These are phyloP conservation scores for Mesopsocus fuscifrons DNA, from an alignment of 2,888 invertebrate genomes.

Conservation along the genomic window DNA sequence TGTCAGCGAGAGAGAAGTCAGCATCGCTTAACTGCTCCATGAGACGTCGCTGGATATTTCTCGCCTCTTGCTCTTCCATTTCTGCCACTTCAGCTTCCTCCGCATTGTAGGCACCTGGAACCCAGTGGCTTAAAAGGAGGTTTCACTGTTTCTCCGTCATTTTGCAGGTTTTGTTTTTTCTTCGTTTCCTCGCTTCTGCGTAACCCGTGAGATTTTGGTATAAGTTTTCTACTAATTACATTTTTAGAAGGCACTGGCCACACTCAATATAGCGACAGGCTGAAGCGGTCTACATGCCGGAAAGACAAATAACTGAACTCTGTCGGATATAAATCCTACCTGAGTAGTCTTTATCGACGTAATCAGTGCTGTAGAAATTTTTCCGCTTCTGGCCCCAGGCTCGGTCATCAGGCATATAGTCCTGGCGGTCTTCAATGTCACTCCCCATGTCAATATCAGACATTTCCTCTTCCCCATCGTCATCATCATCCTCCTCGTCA, in stretches of 20 bases:
- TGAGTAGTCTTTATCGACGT: slow-evolving; percentile 71
- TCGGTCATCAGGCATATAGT: slow-evolving; percentile 55
- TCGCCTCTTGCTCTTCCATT: slow-evolving; percentile 68
- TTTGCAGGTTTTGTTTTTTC: too few relatives aligned
- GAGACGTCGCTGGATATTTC: slow-evolving; percentile 55
- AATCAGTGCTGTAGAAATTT: slow-evolving; percentile 71
- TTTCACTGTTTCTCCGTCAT: too few relatives aligned
- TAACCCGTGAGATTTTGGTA: too few relatives aligned
- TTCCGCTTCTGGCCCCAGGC: slow-evolving; percentile 77
- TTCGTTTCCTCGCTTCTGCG: too few relatives aligned
- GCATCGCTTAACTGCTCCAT: slow-evolving; percentile 58
- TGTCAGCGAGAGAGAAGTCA: slow-evolving; percentile 47
- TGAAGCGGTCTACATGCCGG: too few relatives aligned
- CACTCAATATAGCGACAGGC: too few relatives aligned
- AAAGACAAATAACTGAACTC: too few relatives aligned
- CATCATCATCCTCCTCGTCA: slow-evolving; percentile 28
- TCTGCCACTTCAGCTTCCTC: slow-evolving; percentile 54
- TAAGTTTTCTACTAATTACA: too few relatives aligned
- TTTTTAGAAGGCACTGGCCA: too few relatives aligned
- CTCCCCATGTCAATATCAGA: slow-evolving; percentile 26
- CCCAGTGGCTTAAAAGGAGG: slow-evolving; percentile 8
- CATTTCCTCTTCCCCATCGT: slow-evolving; percentile 20
- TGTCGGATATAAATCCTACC: too few relatives aligned
- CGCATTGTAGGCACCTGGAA: slow-evolving; percentile 25
- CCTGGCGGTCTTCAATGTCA: slow-evolving; percentile 58